Evolutionary conservation across 2,113 vertebrate genomes (phyloP), one percentile per base, ranked within the genome.

Genomic region (Neofelis nebulosa): DNA sequence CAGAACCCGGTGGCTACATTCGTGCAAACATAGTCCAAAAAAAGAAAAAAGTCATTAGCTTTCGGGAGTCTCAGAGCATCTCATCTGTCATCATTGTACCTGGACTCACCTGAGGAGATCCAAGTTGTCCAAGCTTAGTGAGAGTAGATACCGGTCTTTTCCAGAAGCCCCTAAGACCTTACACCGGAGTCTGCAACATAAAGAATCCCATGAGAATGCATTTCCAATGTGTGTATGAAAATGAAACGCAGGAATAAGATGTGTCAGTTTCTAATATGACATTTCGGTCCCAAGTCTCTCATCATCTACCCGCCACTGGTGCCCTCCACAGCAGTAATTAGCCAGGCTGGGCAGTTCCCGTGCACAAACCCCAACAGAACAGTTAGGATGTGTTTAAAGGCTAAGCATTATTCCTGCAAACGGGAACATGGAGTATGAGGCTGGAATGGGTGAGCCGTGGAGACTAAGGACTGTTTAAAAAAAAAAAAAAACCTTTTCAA

Each of bases 151-250:
- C 19, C 82, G 38, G 41, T 21, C 29, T 90, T 86, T 97, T 81
- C 50, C 36, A 96, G 79, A 90, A 94, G 3, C 80, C 97, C 83
- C 84, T 86, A 88, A 76, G 89, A 86, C 79, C 55, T 78, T 68
- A 55, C 79, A 38, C 21, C 83, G 25, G 85, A n/a, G 45, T 83
- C 91, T 81, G 3, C 23, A 63, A 69, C n/a, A 96, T 92, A 92
- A 79, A 55, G 36, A 73, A 69, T 84, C 85, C 57, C 41, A 73
- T 94, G 82, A 45, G 33, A 82, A 81, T 90, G 48, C 0, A 3
- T 76, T 97, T 66, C 71, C 74, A 7, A 93, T 89, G 74, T 38
- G 68, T 0, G 0, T 25, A 11, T 93, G 41, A 85, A 93, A 96
- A 76, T 33, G 52, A 86, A 95, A 97, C 23, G 1, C 27, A 81